Evolutionary conservation across 2,113 vertebrate species (phyloP), one percentile per base, ranked within the genome.

Genomic region (Xenotilapia flavipinnis): DNA sequence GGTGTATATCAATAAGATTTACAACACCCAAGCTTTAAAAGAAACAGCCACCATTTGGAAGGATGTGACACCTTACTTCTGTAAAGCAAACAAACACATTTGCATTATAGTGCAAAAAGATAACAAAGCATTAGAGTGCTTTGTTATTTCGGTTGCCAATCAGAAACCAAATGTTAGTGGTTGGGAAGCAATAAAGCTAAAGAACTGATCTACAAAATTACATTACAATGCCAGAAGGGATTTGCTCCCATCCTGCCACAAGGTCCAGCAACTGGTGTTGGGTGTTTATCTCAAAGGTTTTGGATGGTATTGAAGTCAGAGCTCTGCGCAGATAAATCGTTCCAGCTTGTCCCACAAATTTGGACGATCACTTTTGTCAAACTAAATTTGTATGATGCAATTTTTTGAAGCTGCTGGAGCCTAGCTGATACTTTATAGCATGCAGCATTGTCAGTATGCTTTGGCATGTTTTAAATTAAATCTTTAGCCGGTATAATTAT

Each of bases 1-100:
- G 92, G 90, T 92, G 89, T 92, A 87, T 81, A 91, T 94, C 90
- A 91, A 88, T 38, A 86, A 94, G 91, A 94, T 95, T 94, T 94
- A 94, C 82, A 77, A 40, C 82, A 17, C 56, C 17, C 21, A 75
- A 73, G 86, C 89, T 90, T 90, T 89, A 84, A 92, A 89, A 73
- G 58, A 87, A 89, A 91, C 85, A 84, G 86, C 80, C 47, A 47
- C 86, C 87, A 75, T 90, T 91, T 90, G 90, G 82, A 80, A 79
- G 84, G 80, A 86, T 84, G 82, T 28, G 81, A 85, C 87, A 86
- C 83, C 79, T 68, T 87, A 80, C 84, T 65, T 26, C 62, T 82
- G 42, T 26, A 83, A 88, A 90, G 88, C 36, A 91, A 81, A 90
- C 84, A 42, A 83, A 86, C 68, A 80, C 65, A 77, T 83, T 92